A percentile compares a stretch with the other conserved stretches of the same genome.
phyloP scores from a whole-genome alignment of 2,888 invertebrate genomes.

The Epiperipatus broadwayi region DNA sequence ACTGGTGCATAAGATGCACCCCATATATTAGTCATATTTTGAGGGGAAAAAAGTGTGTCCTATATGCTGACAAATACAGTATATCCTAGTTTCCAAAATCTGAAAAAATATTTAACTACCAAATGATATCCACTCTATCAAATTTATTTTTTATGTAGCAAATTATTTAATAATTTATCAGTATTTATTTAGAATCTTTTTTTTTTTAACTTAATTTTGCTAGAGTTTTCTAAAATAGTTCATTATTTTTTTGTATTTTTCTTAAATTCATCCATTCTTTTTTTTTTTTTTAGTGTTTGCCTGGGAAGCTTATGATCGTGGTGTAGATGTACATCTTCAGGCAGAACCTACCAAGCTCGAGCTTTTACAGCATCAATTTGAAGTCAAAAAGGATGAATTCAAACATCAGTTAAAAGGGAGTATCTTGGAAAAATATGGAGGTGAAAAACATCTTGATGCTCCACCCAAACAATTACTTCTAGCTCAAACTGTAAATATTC shows the following conservation, averaged over 20 bases:
- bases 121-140: too few relatives aligned
- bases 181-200: too few relatives aligned
- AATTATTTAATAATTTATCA: too few relatives aligned
- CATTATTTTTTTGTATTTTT: slow-evolving; percentile 6
- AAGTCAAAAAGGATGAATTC: slow-evolving; percentile 67
- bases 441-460: slow-evolving; percentile 67
- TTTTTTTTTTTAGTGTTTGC: slow-evolving; percentile 47
- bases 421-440: slow-evolving; percentile 82
- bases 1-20: too few relatives aligned
- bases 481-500: slow-evolving; percentile 52
- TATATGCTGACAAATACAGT: too few relatives aligned
- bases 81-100: too few relatives aligned
- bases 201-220: background rate
- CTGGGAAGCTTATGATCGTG: slow-evolving; percentile 84
- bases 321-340: slow-evolving; percentile 79
- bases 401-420: too few relatives aligned
- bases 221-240: slow-evolving; percentile 9
- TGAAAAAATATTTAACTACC: too few relatives aligned
- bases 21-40: too few relatives aligned
- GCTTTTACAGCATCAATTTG: slow-evolving; percentile 67
- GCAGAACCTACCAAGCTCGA: slow-evolving; percentile 97
- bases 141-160: too few relatives aligned
- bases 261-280: slow-evolving; percentile 8
- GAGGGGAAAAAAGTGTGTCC: too few relatives aligned
- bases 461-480: slow-evolving; percentile 71